Evolutionary conservation across 1,140 invertebrate species (phyloP).

Genomic region (Macrosteles quadrilineatus): DNA sequence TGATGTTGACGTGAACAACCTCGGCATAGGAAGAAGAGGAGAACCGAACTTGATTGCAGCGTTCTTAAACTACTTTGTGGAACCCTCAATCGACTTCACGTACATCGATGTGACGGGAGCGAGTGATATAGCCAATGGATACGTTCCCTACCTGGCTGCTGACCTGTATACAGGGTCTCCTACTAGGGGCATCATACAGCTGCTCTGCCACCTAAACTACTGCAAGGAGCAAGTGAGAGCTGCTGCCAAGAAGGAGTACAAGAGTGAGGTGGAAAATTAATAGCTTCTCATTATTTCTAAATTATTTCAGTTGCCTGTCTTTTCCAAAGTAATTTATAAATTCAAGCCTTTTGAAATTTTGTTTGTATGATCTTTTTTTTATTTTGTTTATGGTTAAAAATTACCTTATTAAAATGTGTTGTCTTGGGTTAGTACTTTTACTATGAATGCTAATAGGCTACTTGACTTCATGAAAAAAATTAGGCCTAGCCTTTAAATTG

Average conservation of each 20-base stretch:
- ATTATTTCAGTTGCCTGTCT: too few species aligned
- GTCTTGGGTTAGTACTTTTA: too few species aligned
- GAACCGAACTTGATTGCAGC: constrained; percentile 12
- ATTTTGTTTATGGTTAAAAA: too few species aligned
- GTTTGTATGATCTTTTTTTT: too few species aligned
- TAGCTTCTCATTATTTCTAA: too few species aligned
- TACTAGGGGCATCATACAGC: constrained; percentile 51
- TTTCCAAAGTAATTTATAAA: too few species aligned
- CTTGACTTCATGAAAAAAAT: too few species aligned
- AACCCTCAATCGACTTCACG: not conserved
- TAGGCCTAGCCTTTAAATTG: too few species aligned
- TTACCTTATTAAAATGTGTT: too few species aligned
- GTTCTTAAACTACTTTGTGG: constrained; percentile 16
- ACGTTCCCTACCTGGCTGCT: constrained; percentile 53
- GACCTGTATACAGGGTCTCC: constrained; percentile 57
- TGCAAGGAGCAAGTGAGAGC: constrained; percentile 19
- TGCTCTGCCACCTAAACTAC: constrained; percentile 41
- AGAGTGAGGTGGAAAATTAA: not conserved
- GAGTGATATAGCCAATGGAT: constrained; percentile 3
- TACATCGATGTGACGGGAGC: constrained; percentile 17
- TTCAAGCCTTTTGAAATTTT: too few species aligned
- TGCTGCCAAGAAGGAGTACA: not conserved
- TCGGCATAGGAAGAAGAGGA: constrained; percentile 17
- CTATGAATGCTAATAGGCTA: too few species aligned
- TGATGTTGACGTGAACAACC: constrained; percentile 13